A percentile compares a stretch with the other conserved stretches of the same genome.
Conservation (phyloP, 2,888 invertebrate species). For the Cybosia mesomella region DNA sequence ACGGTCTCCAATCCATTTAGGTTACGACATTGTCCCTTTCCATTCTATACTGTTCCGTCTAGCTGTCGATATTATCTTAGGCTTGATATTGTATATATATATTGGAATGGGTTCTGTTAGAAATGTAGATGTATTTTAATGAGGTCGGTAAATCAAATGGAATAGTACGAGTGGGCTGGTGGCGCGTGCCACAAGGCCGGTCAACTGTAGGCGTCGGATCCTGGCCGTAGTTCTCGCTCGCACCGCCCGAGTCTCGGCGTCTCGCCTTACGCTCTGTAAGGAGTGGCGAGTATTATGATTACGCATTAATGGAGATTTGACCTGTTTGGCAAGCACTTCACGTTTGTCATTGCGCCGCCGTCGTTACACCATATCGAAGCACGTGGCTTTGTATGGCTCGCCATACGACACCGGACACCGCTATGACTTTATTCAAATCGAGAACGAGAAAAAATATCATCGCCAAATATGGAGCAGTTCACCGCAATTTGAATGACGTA, state of each 20-base stretch:
- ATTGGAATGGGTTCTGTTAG: conserved; percentile 53
- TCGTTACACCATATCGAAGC: conserved; percentile 67
- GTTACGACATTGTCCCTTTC: conserved; percentile 62
- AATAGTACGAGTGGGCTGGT: conserved; percentile 61
- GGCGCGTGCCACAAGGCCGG: conserved; percentile 86
- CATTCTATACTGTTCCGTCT: conserved; percentile 51
- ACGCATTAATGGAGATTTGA: conserved; percentile 67
- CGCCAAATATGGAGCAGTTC: conserved; percentile 62
- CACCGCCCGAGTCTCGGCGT: conserved; percentile 49
- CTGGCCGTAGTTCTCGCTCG: conserved; percentile 67
- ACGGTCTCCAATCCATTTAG: conserved; percentile 51
- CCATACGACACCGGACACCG: conserved; percentile 69
- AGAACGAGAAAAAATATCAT: conserved; percentile 59
- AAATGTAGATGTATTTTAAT: conserved; percentile 67
- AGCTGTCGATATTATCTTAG: conserved; percentile 40
- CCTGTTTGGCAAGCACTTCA: conserved; percentile 64
- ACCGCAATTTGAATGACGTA: conserved; percentile 69
- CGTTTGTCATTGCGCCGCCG: conserved; percentile 69
- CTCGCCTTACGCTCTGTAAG: conserved; percentile 62
- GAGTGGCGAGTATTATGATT: conserved; percentile 66
- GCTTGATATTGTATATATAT: conserved; percentile 46
- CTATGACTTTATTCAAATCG: conserved; percentile 79
- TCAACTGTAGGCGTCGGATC: conserved; percentile 74
- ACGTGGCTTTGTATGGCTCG: conserved; percentile 69
- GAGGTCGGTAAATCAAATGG: conserved; percentile 76